These are phyloP conservation scores for Pituophis catenifer DNA, from an alignment of 2,113 vertebrate species.

Conservation along the genomic window DNA sequence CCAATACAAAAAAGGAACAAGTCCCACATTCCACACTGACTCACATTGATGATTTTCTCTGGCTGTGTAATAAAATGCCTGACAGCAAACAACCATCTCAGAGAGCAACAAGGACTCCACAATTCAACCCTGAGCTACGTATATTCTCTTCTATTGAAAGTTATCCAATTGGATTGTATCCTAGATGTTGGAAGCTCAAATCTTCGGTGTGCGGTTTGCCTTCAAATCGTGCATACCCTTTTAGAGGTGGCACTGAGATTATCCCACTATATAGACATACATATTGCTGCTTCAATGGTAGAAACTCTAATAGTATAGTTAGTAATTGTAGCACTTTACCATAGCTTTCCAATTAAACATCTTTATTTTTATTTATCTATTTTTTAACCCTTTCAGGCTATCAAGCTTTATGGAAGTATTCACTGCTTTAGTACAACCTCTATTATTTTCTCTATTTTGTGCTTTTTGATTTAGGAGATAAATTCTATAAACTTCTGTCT, in stretches of 20 bases:
- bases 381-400: not conserved
- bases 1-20: not conserved
- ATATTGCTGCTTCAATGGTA: not conserved
- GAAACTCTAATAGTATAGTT: not conserved
- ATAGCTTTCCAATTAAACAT: not conserved
- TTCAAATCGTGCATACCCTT: not conserved
- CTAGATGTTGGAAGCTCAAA: not conserved
- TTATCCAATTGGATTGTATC: not conserved
- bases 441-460: not conserved
- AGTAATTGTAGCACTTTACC: not conserved
- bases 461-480: not conserved
- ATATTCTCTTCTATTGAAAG: not conserved
- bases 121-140: not conserved
- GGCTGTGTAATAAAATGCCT: not conserved
- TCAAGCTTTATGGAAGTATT: not conserved
- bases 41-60: not conserved
- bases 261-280: not conserved
- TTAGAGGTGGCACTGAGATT: not conserved
- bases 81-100: not conserved
- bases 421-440: not conserved
- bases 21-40: not conserved
- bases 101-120: not conserved
- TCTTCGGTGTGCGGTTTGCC: not conserved
- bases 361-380: not conserved
- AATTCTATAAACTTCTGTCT: not conserved